These are phyloP conservation scores for Ibycter americanus DNA, from an alignment of 2,797 vertebrate species.

Conservation along the genomic window DNA sequence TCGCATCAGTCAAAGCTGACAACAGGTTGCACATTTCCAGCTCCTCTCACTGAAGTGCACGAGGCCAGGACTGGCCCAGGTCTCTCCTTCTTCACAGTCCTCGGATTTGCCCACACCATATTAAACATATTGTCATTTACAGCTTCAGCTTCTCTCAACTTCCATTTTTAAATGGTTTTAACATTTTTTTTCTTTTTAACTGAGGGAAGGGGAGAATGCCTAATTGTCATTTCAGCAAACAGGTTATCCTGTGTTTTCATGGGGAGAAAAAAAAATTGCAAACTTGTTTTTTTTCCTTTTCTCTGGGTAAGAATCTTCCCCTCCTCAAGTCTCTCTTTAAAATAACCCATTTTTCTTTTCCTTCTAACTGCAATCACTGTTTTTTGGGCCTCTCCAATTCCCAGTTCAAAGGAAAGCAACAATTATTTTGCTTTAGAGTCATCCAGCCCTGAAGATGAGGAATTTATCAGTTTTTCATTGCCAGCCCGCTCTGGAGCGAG, in stretches of 20 bases:
- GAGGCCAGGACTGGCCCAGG: not conserved
- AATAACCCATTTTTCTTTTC: not conserved
- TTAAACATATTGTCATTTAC: not conserved
- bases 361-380: not conserved
- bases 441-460: not conserved
- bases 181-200: not conserved
- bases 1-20: not conserved
- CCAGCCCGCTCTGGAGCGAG: not conserved
- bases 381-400: not conserved
- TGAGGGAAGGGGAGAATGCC: not conserved
- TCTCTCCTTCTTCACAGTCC: not conserved
- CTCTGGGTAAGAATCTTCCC: not conserved
- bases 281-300: not conserved
- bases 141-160: not conserved
- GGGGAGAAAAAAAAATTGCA: not conserved
- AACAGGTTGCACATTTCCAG: not conserved
- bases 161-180: not conserved
- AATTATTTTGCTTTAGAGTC: conserved; percentile 18
- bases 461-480: not conserved
- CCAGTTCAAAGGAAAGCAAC: not conserved
- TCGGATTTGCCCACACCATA: not conserved
- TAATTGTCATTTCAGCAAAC: not conserved
- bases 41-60: not conserved
- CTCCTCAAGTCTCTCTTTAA: not conserved
- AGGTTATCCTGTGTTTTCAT: not conserved